Percentiles rank a stretch among this genome's conserved stretches.
Evolutionary conservation across 2,888 invertebrate species (phyloP).

Genomic region (Conomelus anceps): DNA sequence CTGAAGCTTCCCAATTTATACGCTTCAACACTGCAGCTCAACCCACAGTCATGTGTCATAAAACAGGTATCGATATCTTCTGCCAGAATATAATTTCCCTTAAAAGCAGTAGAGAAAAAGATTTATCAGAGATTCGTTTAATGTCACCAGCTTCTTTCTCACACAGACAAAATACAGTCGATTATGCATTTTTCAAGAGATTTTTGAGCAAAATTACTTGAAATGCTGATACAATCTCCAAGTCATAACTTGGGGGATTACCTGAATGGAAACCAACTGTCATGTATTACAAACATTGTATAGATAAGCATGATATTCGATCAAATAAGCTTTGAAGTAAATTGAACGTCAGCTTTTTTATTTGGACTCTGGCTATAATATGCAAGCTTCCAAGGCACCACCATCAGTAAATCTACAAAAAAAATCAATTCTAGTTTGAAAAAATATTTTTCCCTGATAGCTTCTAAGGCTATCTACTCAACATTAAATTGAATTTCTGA

Average conservation of each 20-base stretch:
- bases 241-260: neutral
- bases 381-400: neutral
- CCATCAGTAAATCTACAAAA: no score
- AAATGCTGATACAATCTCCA: neutral
- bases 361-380: neutral
- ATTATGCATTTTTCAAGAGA: neutral
- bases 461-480: no score
- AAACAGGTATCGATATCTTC: neutral
- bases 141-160: neutral
- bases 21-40: neutral
- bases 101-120: neutral
- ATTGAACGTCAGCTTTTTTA: neutral
- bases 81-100: neutral
- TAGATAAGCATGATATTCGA: neutral
- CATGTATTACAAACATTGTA: neutral
- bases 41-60: neutral
- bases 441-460: no score
- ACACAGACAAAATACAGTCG: neutral
- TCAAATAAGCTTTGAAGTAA: neutral
- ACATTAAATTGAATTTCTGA: no score
- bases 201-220: no score
- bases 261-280: neutral
- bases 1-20: neutral
- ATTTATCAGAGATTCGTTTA: neutral
- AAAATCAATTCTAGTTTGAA: no score